phyloP scores from a whole-genome alignment of 2,888 invertebrate species.

The Dusona sp. region DNA sequence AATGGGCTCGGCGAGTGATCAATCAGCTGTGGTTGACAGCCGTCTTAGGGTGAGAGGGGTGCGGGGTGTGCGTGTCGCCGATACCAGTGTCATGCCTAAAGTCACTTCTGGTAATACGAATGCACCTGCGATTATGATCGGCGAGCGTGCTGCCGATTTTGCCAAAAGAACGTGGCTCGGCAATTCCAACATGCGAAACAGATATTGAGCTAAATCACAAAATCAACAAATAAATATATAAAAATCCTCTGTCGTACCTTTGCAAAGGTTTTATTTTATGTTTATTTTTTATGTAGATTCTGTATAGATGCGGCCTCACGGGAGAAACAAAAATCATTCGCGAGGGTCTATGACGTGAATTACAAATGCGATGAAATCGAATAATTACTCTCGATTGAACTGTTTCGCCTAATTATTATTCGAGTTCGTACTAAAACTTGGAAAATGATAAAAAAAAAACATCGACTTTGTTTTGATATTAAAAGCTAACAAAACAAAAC shows the following conservation, averaged over 20 bases:
- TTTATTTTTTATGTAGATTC: neutral
- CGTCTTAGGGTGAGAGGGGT: slow-evolving; percentile 85
- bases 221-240: too few relatives aligned
- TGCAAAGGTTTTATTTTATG: neutral
- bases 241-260: neutral
- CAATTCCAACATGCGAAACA: slow-evolving; percentile 41
- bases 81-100: slow-evolving; percentile 86
- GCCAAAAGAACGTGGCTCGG: slow-evolving; percentile 84
- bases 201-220: slow-evolving; percentile 1
- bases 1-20: slow-evolving; percentile 87
- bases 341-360: neutral
- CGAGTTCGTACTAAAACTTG: neutral
- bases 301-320: neutral
- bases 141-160: slow-evolving; percentile 86
- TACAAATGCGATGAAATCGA: neutral
- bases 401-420: neutral
- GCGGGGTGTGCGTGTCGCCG: slow-evolving; percentile 86
- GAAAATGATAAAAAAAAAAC: neutral
- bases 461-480: neutral
- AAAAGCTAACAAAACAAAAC: neutral
- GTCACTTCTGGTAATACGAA: slow-evolving; percentile 87
- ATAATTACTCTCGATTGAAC: neutral
- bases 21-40: slow-evolving; percentile 87
- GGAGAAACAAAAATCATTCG: neutral
- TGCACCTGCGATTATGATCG: slow-evolving; percentile 87